phyloP scores from a whole-genome alignment of 2,888 invertebrate species.

The Eledona agricola region DNA sequence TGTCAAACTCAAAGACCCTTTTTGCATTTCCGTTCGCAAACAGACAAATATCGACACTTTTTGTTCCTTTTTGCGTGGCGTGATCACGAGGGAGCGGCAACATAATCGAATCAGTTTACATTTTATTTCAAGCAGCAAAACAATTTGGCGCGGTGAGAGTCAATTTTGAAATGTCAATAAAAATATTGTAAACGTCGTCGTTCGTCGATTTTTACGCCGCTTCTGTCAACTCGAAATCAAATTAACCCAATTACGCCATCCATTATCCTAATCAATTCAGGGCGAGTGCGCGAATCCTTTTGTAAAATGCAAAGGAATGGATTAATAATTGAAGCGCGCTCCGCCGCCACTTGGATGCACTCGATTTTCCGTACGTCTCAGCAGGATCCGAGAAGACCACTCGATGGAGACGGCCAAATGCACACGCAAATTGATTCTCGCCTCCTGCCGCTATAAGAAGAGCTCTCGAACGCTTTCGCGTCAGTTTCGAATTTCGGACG shows the following conservation, averaged over 20 bases:
- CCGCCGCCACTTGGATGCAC: conserved; percentile 19
- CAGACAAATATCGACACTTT: no score
- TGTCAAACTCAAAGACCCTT: no score
- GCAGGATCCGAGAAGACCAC: conserved; percentile 26
- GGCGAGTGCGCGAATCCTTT: conserved; percentile 14
- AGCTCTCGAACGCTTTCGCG: conserved; percentile 17
- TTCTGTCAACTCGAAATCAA: conserved; percentile 4
- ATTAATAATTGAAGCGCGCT: conserved; percentile 23
- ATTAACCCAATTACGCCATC: conserved; percentile 20
- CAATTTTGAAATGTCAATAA: conserved; percentile 9
- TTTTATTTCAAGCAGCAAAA: no score
- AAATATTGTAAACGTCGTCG: no score
- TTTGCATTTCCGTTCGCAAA: no score
- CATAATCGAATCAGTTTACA: no score
- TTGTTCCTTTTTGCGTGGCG: no score
- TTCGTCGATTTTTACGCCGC: conserved; percentile 8
- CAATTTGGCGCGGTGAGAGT: background rate
- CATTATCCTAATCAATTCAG: conserved; percentile 19
- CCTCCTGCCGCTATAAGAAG: conserved; percentile 13
- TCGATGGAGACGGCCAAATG: conserved; percentile 25
- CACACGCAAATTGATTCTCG: conserved; percentile 33
- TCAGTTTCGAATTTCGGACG: conserved; percentile 11
- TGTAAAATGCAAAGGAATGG: conserved; percentile 28
- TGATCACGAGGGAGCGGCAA: no score
- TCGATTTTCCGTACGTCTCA: conserved; percentile 29